Conservation (phyloP, 2,113 vertebrate species). For the Rhinolophus ferrumequinum region DNA sequence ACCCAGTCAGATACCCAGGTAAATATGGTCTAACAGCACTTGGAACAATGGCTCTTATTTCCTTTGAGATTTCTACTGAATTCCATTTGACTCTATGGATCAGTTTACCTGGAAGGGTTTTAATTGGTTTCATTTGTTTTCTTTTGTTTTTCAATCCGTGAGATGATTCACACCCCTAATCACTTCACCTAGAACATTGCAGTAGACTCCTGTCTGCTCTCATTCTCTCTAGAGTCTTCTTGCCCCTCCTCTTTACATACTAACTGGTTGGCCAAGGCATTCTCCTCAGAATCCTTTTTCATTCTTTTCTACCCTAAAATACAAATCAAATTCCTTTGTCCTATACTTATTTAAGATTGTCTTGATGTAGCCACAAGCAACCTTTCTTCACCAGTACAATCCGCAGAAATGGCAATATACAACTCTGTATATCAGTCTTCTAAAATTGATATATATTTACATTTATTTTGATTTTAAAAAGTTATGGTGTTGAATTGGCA, state of each 20-base stretch:
- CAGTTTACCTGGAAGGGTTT: background rate
- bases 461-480: constrained; percentile 36
- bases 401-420: background rate
- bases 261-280: background rate
- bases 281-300: background rate
- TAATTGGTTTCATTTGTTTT: background rate
- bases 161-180: background rate
- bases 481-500: background rate
- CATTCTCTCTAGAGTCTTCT: background rate
- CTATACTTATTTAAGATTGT: background rate
- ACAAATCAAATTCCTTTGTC: background rate
- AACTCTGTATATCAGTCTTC: background rate
- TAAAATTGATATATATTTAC: background rate
- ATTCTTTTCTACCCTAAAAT: background rate
- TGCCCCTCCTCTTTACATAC: background rate
- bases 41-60: background rate
- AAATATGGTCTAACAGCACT: background rate
- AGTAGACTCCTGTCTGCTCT: background rate
- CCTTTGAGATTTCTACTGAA: background rate
- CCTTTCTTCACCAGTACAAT: background rate
- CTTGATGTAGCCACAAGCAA: background rate
- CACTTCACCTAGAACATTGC: background rate
- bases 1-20: constrained; percentile 83
- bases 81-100: background rate
- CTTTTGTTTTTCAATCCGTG: background rate